Base-by-base conservation (phyloP, 1,140 invertebrate genomes). In the Psix sp. region DNA sequence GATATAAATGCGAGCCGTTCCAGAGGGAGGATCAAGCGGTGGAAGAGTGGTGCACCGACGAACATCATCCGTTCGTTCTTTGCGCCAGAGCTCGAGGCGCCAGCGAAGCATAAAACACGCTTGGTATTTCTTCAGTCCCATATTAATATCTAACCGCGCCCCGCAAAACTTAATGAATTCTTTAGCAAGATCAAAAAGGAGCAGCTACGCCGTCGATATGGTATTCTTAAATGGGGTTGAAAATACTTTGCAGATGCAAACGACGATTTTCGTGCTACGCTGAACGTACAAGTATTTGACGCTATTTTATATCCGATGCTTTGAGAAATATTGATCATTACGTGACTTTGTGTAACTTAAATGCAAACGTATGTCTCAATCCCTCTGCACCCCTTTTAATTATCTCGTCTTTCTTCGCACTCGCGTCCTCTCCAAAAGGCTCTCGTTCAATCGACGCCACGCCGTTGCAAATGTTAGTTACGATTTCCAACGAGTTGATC, bases 131-230 rank as follows among this genome's bases (percentile, higher is more conserved):
- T 72, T 81, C 68, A 76, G 57, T 72, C 75, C 63, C 76, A 76
- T 81, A 77, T 81, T 81, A 81, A 81, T 81, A 79, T 77, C 73
- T 77, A 78, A 77, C 79, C 76, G 74, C 75, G 62, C 73, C 77
- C 71, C 79, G 77, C 76, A 73, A 73, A 81, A 81, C 80, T 80
- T 81, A 81, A 81, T 81, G 78, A 81, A 81, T 81, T 81, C 80
- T 81, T 81, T 80, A 81, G 78, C 77, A 75, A 81, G 80, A 81
- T 81, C 80, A 81, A 81, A 81, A 81, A 80, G 80, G 79, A 80
- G 78, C 72, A 66, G 62, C 60, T 54, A 18, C 74, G 65, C 54
- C 71, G 71, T 75, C 75, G 60, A 76, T 78, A 76, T 72, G 74
- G 65, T 74, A 75, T 75, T 75, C 73, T 70, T 75, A 65, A 70